Percentiles rank a stretch among this genome's conserved stretches.
Conservation (phyloP, 2,797 vertebrate genomes). For the Rhincodon typus region DNA sequence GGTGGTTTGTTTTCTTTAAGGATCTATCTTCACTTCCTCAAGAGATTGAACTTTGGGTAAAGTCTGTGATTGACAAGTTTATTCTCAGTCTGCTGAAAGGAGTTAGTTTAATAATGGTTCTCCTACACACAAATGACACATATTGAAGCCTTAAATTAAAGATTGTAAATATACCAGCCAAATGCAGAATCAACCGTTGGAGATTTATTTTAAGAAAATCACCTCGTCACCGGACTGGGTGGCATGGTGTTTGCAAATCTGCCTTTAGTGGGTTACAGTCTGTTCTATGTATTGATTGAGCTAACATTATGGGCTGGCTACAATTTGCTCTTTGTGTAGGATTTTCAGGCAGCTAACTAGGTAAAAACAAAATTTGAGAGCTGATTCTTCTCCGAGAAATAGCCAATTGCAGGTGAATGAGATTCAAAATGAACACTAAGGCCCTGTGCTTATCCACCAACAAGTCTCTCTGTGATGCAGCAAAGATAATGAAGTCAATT, state of each 20-base stretch:
- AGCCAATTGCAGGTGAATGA: neutral
- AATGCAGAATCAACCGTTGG: neutral
- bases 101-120: neutral
- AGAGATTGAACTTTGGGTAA: neutral
- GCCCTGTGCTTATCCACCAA: neutral
- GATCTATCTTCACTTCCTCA: neutral
- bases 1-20: neutral
- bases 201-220: neutral
- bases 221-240: neutral
- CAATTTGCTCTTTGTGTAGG: neutral
- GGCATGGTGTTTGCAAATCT: neutral
- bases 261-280: neutral
- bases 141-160: neutral
- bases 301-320: neutral
- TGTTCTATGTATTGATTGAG: neutral
- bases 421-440: neutral
- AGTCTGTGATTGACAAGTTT: neutral
- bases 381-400: neutral
- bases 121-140: neutral
- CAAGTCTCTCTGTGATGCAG: neutral
- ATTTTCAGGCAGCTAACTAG: neutral
- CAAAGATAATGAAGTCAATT: neutral
- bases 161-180: neutral
- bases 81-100: neutral
- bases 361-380: neutral